A percentile compares a stretch with the other conserved stretches of the same genome.
These are phyloP conservation scores for Nothobranchius furzeri DNA, from an alignment of 2,113 vertebrate species.

Conservation along the genomic window DNA sequence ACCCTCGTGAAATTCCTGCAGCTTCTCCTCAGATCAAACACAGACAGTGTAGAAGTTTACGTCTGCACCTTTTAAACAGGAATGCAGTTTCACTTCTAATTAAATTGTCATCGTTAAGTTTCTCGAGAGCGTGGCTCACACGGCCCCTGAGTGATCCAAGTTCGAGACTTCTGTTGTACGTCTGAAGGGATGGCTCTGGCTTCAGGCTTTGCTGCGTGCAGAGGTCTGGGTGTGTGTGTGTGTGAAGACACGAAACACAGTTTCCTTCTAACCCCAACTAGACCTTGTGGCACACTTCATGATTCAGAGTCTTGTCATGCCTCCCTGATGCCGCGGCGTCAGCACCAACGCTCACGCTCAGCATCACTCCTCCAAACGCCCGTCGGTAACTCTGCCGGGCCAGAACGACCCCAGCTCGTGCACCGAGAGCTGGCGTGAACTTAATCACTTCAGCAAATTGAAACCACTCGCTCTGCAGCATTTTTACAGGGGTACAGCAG, in stretches of 20 bases:
- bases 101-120: constrained; percentile 28
- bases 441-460: constrained; percentile 95
- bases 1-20: constrained; percentile 65
- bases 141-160: neutral
- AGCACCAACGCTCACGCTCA: constrained; percentile 73
- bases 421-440: constrained; percentile 86
- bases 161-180: constrained; percentile 19
- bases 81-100: constrained; percentile 50
- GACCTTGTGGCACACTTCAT: constrained; percentile 74
- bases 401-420: constrained; percentile 88
- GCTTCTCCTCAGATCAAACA: constrained; percentile 56
- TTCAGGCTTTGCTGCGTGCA: constrained; percentile 71
- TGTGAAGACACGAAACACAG: constrained; percentile 79
- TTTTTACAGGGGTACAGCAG: constrained; percentile 84
- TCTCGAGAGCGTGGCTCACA: neutral
- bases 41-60: constrained; percentile 50
- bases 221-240: constrained; percentile 64
- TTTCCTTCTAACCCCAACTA: constrained; percentile 78
- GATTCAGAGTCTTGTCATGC: constrained; percentile 67
- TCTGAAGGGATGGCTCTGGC: constrained; percentile 77
- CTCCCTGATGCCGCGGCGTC: constrained; percentile 69
- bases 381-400: constrained; percentile 83
- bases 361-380: constrained; percentile 72
- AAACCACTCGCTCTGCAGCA: constrained; percentile 87
- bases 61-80: constrained; percentile 33